Base-by-base conservation (phyloP, 2,888 invertebrate genomes). In the Acrobasis suavella region DNA sequence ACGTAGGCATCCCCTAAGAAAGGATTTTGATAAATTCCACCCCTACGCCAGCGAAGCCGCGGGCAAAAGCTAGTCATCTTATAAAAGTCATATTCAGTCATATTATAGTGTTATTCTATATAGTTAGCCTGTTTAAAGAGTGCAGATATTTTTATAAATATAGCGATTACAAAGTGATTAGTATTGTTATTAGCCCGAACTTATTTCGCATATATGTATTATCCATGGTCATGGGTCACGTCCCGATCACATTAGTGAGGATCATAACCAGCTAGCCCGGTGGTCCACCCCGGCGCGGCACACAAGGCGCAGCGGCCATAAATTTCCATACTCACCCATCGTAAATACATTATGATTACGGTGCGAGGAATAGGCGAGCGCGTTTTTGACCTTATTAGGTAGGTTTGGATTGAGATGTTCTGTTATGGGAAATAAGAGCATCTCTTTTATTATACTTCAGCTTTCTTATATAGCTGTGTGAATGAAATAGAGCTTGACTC, bases 251-350 rank as follows among this genome's bases (percentile, higher is more conserved):
- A 14, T 54, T 32, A 39, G 55, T 56, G 42, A 3, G 42, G 56
- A 52, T 56, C 42, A 42, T 16, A 38, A 17, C 38, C 15, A 32
- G 38, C 14, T 14, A 39, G 51, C 14, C 62, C 58, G 81, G 81
- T 81, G 81, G 82, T 80, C 82, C 65, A 17, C 65, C 64, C 69
- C 68, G 71, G 70, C 70, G 67, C 1, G n/a, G 75, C 80, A 75
- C 85, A 83, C 81, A 78, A 75, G 69, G 68, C 68, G 61, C 66
- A 65, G 70, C 62, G 67, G 77, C 79, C 81, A 80, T 89, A 86
- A 85, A 86, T 87, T 87, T 81, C 78, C 82, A 80, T 81, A 81
- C 80, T 82, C 78, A 76, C 77, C 69, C 75, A 74, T 82, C 77
- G 78, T 85, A 81, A 81, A 81, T 71, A 72, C 69, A 71, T 74